Evolutionary conservation across 1,140 invertebrate species (phyloP).

Genomic region (Drosophila bocki): DNA sequence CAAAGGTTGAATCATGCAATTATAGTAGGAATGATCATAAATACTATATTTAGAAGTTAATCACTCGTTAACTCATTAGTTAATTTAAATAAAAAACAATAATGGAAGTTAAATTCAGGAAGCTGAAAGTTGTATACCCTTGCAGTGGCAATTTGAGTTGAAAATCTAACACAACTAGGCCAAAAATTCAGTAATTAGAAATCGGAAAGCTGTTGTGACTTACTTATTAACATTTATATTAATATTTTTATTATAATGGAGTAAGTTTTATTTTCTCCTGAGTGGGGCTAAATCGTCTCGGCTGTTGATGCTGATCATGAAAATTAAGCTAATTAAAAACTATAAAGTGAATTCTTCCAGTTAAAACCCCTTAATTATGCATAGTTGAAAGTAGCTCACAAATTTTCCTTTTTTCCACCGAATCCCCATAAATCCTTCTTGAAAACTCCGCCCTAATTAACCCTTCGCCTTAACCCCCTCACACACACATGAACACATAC

Average conservation of each 20-base stretch:
- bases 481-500: not conserved
- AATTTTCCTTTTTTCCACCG: not conserved
- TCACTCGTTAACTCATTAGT: not conserved
- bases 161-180: no score
- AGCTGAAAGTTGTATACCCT: no score
- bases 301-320: no score
- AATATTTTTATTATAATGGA: no score
- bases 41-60: conserved; percentile 11
- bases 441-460: conserved; percentile 21
- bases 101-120: no score
- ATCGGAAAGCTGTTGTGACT: no score
- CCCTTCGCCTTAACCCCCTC: conserved; percentile 18
- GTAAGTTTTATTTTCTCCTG: no score
- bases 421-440: conserved; percentile 5
- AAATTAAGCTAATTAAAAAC: not conserved
- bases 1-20: conserved; percentile 23
- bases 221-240: no score
- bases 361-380: conserved; percentile 17
- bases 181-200: no score
- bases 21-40: not conserved
- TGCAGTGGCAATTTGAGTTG: no score
- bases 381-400: conserved; percentile 7
- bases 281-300: no score
- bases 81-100: not conserved
- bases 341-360: not conserved